Base-by-base conservation (phyloP, 2,797 vertebrate species). In the Babyrousa celebensis region DNA sequence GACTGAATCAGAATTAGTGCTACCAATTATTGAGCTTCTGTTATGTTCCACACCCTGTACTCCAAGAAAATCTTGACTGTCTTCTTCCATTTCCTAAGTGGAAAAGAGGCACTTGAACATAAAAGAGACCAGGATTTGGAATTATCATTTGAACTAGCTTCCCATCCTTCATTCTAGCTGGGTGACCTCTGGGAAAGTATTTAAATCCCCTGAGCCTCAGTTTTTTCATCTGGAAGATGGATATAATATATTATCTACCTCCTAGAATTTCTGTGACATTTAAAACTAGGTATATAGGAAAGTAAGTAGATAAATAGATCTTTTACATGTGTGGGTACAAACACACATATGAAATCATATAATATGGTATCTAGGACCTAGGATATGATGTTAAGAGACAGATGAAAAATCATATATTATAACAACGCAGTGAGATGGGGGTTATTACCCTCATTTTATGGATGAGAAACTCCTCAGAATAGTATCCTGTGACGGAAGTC, bases 171-270 rank as follows among this genome's bases (percentile, higher is more conserved):
- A 52, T 86, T 86, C 63, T 83, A 85, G 40, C 48, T 32, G 3
- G 18, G 52, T 56, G 12, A 83, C 58, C n/a, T 92, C 52, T 86
- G 32, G 21, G 56, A 65, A 89, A 75, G 71, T 36, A 32, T 58
- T 83, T 78, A 93, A 83, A 93, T 95, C 86, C n/a, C 68, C 80
- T 86, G 68, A 86, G 54, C 60, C 56, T 88, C 9, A 12, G 12
- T 83, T 74, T 89, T 25, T 40, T 89, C 29, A 79, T 79, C 58
- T 87, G 32, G 71, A 79, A 60, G 58, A 89, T 48, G 32, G 27
- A 48, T 7, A 60, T 52, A 62, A 65, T 36, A 7, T 52, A 56
- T 12, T 54, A 84, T 68, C 58, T 72, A 71, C 36, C 1, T 72
- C 43, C 58, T 56, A 23, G 29, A 52, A 62, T 48, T 78, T 17